Evolutionary conservation across 2,797 vertebrate species (phyloP).

Genomic region (Pteronotus mesoamericanus): DNA sequence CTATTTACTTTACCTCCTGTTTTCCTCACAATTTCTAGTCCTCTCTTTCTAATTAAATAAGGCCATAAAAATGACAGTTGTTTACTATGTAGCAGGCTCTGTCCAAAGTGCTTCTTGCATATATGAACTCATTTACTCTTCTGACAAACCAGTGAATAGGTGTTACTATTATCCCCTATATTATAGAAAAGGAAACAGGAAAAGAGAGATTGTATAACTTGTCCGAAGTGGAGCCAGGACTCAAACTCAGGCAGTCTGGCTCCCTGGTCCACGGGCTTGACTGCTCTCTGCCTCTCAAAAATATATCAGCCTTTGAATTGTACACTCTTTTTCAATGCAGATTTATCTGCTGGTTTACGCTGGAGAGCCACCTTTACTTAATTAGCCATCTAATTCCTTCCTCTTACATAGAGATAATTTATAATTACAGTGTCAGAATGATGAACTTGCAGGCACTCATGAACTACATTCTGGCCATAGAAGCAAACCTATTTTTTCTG

Average conservation of each 20-base stretch:
- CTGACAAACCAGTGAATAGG: neutral
- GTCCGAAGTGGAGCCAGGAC: neutral
- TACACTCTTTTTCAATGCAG: neutral
- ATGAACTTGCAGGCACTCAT: neutral
- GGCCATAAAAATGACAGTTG: neutral
- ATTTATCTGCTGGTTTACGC: neutral
- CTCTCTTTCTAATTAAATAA: neutral
- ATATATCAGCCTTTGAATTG: neutral
- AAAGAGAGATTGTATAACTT: neutral
- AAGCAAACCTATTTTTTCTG: neutral
- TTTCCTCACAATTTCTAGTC: neutral
- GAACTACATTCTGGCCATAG: neutral
- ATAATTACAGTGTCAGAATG: neutral
- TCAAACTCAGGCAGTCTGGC: no score
- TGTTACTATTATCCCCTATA: neutral
- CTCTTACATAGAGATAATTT: neutral
- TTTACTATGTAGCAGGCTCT: neutral
- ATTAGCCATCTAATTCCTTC: neutral
- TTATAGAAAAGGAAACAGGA: neutral
- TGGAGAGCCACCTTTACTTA: neutral
- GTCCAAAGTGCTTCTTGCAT: neutral
- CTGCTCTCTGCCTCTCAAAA: neutral
- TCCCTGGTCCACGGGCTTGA: neutral
- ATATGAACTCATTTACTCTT: neutral
- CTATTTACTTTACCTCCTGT: neutral